Evolutionary conservation across 2,113 vertebrate species (phyloP), one percentile per base, ranked within the genome.

Genomic region (Micromys minutus): DNA sequence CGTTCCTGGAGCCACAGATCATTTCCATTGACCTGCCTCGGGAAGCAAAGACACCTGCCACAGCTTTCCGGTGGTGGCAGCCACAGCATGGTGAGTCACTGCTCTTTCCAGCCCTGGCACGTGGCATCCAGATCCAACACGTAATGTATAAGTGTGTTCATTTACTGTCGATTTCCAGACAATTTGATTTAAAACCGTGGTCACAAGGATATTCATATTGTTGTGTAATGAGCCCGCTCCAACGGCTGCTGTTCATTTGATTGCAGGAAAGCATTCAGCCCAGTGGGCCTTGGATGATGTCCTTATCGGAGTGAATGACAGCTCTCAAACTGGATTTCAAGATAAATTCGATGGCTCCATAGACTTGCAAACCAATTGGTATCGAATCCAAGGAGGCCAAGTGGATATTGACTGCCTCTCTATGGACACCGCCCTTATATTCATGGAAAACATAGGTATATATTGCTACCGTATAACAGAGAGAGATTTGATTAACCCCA

Each of bases 271-370:
- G 93, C 99, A 99, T 97, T 99, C 99, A 13, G 99, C 99, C 85
- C 99, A 99, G 96, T 99, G 99, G 99, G 99, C 99, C 95, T 97
- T 99, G 97, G 99, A 99, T 2, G 99, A 99, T 94, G 98, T 99
- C 77, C 98, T 99, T 71, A 99, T 99, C 86, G 99, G 99, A 63
- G 99, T 99, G 99, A 99, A 99, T 75, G 99, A 99, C 98, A 99
- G 99, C 98, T 99, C 99, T 96, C 99, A 99, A 95, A 99, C 98
- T 36, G 99, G 99, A 84, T 99, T 99, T 97, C 99, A 99, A 71
- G 99, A 99, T 97, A 99, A 99, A 98, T 99, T 99, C 94, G 99
- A 99, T 93, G 99, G 99, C 90, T 98, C 98, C 7, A 98, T 99
- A 76, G 99, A 99, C 87, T 98, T 99, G 96, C 99, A 99, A 96